Evolutionary conservation across 2,113 vertebrate genomes (phyloP), one percentile per base, ranked within the genome.

Genomic region (Rhizomys pruinosus): DNA sequence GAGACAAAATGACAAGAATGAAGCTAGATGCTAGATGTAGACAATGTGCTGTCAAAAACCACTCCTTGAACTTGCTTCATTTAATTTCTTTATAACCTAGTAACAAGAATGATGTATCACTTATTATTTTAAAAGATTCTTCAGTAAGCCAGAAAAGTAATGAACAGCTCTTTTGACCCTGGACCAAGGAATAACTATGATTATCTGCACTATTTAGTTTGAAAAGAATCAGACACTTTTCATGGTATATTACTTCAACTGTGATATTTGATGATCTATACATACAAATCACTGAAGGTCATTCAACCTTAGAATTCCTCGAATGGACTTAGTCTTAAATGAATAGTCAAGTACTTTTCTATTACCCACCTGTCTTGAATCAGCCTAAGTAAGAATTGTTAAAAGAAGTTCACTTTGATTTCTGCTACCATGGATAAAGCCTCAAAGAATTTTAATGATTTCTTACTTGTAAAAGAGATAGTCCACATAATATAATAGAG

Each of bases 131-230:
- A 97, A 98, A 97, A 97, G 96, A 97, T 96, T 97, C 96, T 94
- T 97, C 92, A 98, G 96, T 89, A 98, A 97, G 95, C 72, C 91
- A 95, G 90, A 97, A 97, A 97, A 98, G 89, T 81, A 94, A 98
- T 96, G 97, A 98, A 92, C 39, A 52, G 88, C 59, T 98, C 95
- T 97, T 98, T 97, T 98, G 97, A 98, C 98, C 97, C 96, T 96
- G 74, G 87, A 95, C 87, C 87, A 95, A 96, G 95, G 97, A 93
- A 98, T 98, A 98, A 98, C 98, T 97, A 97, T 97, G 95, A 98
- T 98, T 98, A 98, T 97, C 96, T 98, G 96, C 95, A 97, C 97
- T 98, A 97, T 97, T 98, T 98, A 98, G 89, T 96, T 97, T 96
- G 94, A 97, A 98, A 98, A 95, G 95, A 98, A 96, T 98, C 7